Conservation (phyloP, 2,888 invertebrate species). For the Diarsia brunnea region DNA sequence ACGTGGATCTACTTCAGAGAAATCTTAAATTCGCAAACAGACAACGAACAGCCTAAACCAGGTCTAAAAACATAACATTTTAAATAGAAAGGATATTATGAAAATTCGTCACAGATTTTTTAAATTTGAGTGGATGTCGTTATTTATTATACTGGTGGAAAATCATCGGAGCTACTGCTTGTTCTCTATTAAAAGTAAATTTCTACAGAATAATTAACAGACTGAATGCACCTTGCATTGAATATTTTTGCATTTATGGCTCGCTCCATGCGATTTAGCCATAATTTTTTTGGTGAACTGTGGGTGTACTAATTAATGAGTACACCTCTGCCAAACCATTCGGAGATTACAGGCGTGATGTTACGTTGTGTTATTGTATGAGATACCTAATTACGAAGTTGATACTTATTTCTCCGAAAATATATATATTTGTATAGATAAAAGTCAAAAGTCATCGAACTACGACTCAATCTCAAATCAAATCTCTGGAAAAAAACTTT, state of each 20-base stretch:
- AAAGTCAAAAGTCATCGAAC: not conserved
- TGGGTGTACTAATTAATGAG: no score
- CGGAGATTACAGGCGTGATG: no score
- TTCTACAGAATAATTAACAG: not conserved
- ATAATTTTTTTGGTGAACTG: no score
- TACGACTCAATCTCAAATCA: slow-evolving; percentile 33
- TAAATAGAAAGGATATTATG: not conserved
- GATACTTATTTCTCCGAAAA: no score
- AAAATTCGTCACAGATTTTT: not conserved
- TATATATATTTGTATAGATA: no score
- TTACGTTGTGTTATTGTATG: no score
- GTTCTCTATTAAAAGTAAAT: not conserved
- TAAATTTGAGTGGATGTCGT: not conserved
- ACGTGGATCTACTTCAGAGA: slow-evolving; percentile 22
- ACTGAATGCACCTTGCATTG: no score
- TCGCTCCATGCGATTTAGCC: no score
- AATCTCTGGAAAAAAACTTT: slow-evolving; percentile 38
- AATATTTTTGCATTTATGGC: no score
- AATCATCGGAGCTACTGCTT: not conserved
- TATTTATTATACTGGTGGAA: not conserved
- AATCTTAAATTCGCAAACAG: not conserved
- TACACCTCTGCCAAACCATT: no score
- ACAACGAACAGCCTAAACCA: not conserved
- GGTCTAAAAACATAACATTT: not conserved
- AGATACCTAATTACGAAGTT: not conserved